Percentiles rank a stretch among this genome's conserved stretches.
These are phyloP conservation scores for Sitobion miscanthi DNA, from an alignment of 1,140 invertebrate species.

Conservation along the genomic window DNA sequence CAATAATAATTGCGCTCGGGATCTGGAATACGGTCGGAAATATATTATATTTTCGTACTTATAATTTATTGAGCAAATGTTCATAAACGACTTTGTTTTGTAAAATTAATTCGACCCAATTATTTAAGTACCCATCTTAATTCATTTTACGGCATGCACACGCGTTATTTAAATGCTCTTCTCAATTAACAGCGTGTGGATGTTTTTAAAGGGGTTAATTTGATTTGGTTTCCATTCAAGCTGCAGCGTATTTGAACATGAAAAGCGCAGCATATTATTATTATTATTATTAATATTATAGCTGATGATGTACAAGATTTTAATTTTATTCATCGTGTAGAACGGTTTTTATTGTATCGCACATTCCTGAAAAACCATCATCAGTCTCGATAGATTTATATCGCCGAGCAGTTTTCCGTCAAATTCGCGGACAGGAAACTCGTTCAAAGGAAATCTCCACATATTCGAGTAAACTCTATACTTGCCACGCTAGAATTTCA, in stretches of 20 bases:
- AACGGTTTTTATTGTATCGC: background rate
- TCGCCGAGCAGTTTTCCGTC: background rate
- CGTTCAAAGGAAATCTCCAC: background rate
- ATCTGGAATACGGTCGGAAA: background rate
- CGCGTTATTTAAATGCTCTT: background rate
- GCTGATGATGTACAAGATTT: background rate
- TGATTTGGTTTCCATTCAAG: background rate
- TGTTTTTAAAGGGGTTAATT: background rate
- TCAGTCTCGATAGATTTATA: background rate
- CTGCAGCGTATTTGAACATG: background rate
- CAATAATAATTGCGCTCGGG: background rate
- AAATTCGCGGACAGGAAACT: background rate
- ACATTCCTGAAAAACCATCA: background rate
- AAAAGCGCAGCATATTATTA: background rate
- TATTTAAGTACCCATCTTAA: background rate
- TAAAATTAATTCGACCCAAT: background rate
- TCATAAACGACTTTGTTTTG: background rate
- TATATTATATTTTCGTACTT: background rate
- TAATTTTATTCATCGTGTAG: background rate
- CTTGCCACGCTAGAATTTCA: background rate
- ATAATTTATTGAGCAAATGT: background rate
- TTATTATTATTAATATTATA: background rate
- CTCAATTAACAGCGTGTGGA: background rate
- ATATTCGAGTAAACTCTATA: background rate
- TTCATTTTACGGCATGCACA: background rate